A percentile compares a stretch with the other conserved stretches of the same genome.
These are phyloP conservation scores for Ctena decussata DNA, from an alignment of 2,888 invertebrate genomes.

Conservation along the genomic window DNA sequence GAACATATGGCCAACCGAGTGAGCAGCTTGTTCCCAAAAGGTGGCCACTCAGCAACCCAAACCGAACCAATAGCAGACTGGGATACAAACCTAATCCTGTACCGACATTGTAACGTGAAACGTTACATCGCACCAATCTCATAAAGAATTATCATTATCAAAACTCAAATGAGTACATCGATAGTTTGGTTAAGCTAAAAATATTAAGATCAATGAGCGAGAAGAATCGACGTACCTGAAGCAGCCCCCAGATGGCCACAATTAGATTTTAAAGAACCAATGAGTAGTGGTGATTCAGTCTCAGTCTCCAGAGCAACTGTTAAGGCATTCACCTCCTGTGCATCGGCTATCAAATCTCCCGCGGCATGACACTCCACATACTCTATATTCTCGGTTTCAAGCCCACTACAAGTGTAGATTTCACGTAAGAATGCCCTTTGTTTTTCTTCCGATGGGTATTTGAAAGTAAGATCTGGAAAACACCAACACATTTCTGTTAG, in stretches of 20 bases:
- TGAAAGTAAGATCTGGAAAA: not conserved
- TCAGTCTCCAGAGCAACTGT: conserved; percentile 89
- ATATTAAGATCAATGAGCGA: not conserved
- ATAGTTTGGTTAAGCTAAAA: no score
- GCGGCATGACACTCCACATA: conserved; percentile 99
- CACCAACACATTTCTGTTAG: no score
- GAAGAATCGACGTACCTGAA: conserved; percentile 87
- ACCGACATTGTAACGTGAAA: no score
- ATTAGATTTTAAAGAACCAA: conserved; percentile 99
- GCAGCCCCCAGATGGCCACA: conserved; percentile 99
- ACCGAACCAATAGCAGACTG: no score
- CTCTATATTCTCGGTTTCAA: conserved; percentile 93
- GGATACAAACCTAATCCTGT: no score
- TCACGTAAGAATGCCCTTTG: conserved; percentile 90
- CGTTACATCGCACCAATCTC: no score
- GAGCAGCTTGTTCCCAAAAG: no score
- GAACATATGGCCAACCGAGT: no score
- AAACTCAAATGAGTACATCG: no score
- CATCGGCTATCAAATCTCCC: conserved; percentile 96
- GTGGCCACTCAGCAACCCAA: no score
- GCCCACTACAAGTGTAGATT: conserved; percentile 93
- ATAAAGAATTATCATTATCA: no score
- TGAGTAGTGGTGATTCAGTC: conserved; percentile 90
- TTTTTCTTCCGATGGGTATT: conserved; percentile 89
- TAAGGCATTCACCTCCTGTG: conserved; percentile 98